Evolutionary conservation across 2,888 invertebrate species (phyloP), one percentile per base, ranked within the genome.

Genomic region (Fissipunctia ypsillon): DNA sequence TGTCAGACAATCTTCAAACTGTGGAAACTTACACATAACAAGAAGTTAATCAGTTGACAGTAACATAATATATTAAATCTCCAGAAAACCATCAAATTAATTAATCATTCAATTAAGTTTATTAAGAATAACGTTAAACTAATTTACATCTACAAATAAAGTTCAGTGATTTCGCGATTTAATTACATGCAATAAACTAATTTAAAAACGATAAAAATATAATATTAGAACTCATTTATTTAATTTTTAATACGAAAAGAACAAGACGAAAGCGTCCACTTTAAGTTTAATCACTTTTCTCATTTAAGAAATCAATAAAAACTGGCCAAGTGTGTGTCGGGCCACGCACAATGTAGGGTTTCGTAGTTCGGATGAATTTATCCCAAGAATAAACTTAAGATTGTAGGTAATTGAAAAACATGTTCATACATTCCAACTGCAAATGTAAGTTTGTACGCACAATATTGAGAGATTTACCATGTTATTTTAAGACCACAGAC

Each of bases 1-100:
- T n/a, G 3, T 9, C 35, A 59, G n/a, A 25, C 5, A 38, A 57
- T 43, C 43, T 35, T 57, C 14, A 35, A 35, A 35, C n/a, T 10
- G 3, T 38, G 16, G 31, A n/a, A 64, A 67, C 19, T 6, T 41
- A 19, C 14, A 41, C 5, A 0, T 3, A 45, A 9, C 3, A 73
- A 48, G 45, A 56, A 25, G 5, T n/a, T 22, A 22, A 35, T n/a
- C 19, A 35, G 3, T 5, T 3, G 3, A 38, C 12, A 28, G 16
- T 38, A 1, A 22, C 22, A 45, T n/a, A 19, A 6, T 4, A 35
- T 3, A 38, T 73, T 28, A 31, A 73, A 73, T 57, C 76, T 28
- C 14, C 22, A 54, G 1, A 19, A n/a, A 63, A 19, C 10, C 10
- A 35, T 65, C n/a, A 76, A 52, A 10, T 19, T 16, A 52, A 76